These are phyloP conservation scores for Chondrosia reniformis DNA, from an alignment of 37 sponge, comb jelly and placozoan genomes.

Conservation along the genomic window DNA sequence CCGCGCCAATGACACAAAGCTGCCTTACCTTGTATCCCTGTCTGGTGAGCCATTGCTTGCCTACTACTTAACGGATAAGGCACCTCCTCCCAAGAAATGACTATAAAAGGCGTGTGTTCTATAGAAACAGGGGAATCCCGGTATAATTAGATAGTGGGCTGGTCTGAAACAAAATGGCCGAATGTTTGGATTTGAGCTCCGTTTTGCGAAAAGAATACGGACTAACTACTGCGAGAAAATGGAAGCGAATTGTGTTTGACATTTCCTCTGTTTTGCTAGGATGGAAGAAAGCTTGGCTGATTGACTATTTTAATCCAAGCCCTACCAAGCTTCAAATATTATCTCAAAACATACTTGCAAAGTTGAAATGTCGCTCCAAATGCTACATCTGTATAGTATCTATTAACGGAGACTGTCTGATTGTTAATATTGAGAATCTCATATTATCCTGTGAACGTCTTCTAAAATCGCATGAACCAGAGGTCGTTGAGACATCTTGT, in stretches of 20 bases:
- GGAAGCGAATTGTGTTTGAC: conserved; percentile 1
- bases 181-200: background rate
- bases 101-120: background rate
- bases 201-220: background rate
- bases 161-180: background rate
- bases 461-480: background rate
- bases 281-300: background rate
- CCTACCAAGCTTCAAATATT: background rate
- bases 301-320: conserved; percentile 7
- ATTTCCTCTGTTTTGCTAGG: background rate
- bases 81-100: background rate
- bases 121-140: background rate
- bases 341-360: background rate
- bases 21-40: conserved; percentile 56
- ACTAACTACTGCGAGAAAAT: background rate
- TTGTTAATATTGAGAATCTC: background rate
- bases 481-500: background rate
- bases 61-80: background rate
- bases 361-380: too few relatives aligned
- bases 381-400: conserved; percentile 3
- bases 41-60: conserved; percentile 59
- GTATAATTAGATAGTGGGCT: background rate
- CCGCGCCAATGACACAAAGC: background rate
- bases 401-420: background rate
- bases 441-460: background rate